Conservation (phyloP, 2,888 invertebrate species). For the Herminia tarsipennalis region DNA sequence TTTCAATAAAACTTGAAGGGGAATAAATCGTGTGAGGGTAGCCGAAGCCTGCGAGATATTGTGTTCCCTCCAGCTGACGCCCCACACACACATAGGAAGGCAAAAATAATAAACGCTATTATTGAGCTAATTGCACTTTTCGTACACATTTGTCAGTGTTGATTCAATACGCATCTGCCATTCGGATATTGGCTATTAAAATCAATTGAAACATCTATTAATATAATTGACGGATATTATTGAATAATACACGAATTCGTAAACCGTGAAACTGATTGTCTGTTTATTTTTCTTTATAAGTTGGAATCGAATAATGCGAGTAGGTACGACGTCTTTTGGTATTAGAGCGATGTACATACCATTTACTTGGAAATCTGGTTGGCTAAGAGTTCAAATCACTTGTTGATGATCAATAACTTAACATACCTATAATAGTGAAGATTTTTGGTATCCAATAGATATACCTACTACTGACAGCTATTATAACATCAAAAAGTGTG, state of each 20-base stretch:
- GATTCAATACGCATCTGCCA: slow-evolving; percentile 45
- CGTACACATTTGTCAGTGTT: slow-evolving; percentile 35
- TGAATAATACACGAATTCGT: slow-evolving; percentile 33
- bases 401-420: too few species aligned
- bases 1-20: slow-evolving; percentile 78
- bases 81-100: slow-evolving; percentile 18
- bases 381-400: too few species aligned
- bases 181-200: slow-evolving; percentile 46
- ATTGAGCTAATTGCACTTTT: slow-evolving; percentile 43
- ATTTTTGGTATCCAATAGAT: too few species aligned
- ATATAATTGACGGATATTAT: slow-evolving; percentile 38
- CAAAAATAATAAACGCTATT: slow-evolving; percentile 48
- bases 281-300: slow-evolving; percentile 11
- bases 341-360: too few species aligned
- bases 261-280: slow-evolving; percentile 9
- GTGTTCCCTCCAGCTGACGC: slow-evolving; percentile 65
- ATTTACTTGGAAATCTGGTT: too few species aligned
- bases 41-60: slow-evolving; percentile 50
- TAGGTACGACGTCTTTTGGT: too few species aligned
- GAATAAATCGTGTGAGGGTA: slow-evolving; percentile 64
- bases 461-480: too few species aligned
- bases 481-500: background rate
- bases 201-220: slow-evolving; percentile 45
- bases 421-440: too few species aligned
- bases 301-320: too few species aligned